phyloP scores from a whole-genome alignment of 2,888 invertebrate species.

The Dione vanillae region DNA sequence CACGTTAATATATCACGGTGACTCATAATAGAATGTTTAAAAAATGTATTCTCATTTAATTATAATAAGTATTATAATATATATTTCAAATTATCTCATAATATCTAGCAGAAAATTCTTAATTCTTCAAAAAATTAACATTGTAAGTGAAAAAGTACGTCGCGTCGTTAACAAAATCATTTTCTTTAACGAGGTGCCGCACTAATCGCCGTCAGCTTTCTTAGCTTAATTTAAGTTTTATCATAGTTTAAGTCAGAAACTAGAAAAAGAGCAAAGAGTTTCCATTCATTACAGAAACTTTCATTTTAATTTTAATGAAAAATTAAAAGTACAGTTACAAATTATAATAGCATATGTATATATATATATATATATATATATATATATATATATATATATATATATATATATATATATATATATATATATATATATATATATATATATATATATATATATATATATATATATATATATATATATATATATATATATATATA shows the following conservation, averaged over 20 bases:
- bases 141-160: constrained; percentile 32
- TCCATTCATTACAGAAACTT: not conserved
- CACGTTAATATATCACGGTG: too few relatives aligned
- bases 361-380: too few relatives aligned
- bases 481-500: too few relatives aligned
- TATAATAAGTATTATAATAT: too few relatives aligned
- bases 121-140: constrained; percentile 23
- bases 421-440: too few relatives aligned
- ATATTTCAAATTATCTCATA: not conserved
- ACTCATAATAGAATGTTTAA: too few relatives aligned
- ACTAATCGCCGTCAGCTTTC: constrained; percentile 31
- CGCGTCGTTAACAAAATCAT: constrained; percentile 21
- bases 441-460: too few relatives aligned
- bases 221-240: constrained; percentile 26
- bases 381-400: too few relatives aligned
- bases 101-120: not conserved
- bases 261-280: not conserved
- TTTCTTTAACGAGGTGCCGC: constrained; percentile 26
- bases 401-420: too few relatives aligned
- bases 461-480: too few relatives aligned
- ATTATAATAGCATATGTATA: too few relatives aligned
- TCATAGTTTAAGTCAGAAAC: constrained; percentile 25
- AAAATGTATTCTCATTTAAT: too few relatives aligned
- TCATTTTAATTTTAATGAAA: not conserved
- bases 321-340: not conserved